phyloP scores from a whole-genome alignment of 2,113 vertebrate species.

The Ardeotis arabs region DNA sequence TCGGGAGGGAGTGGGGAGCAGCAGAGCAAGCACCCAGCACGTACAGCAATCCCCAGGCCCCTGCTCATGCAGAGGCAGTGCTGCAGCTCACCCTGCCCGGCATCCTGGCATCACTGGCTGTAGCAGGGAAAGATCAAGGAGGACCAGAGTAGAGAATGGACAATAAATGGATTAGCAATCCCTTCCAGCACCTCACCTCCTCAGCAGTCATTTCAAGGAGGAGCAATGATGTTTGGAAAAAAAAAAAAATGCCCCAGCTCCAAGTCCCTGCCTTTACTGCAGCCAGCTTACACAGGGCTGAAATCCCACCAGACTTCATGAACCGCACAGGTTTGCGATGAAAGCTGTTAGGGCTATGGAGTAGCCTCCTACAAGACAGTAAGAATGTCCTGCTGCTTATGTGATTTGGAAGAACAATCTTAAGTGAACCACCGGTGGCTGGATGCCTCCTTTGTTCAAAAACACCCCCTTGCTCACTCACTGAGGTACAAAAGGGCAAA shows the following conservation, averaged over 20 bases:
- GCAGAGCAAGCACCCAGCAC: accelerated
- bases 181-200: accelerated
- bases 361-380: not conserved
- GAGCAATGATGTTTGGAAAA: not conserved
- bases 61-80: accelerated
- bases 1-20: not conserved
- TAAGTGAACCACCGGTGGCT: not conserved
- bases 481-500: not conserved
- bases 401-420: not conserved
- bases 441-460: not conserved
- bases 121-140: not conserved
- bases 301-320: not conserved
- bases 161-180: accelerated
- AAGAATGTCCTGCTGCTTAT: not conserved
- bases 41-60: not conserved
- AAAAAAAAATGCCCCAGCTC: not conserved
- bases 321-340: not conserved
- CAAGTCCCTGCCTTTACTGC: not conserved
- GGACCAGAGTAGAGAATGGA: not conserved
- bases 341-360: not conserved
- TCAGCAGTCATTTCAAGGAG: not conserved
- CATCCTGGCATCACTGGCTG: accelerated
- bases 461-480: not conserved
- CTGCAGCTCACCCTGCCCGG: accelerated
- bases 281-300: not conserved